Conservation (phyloP, 2,888 invertebrate species). For the Ectropis crepuscularia region DNA sequence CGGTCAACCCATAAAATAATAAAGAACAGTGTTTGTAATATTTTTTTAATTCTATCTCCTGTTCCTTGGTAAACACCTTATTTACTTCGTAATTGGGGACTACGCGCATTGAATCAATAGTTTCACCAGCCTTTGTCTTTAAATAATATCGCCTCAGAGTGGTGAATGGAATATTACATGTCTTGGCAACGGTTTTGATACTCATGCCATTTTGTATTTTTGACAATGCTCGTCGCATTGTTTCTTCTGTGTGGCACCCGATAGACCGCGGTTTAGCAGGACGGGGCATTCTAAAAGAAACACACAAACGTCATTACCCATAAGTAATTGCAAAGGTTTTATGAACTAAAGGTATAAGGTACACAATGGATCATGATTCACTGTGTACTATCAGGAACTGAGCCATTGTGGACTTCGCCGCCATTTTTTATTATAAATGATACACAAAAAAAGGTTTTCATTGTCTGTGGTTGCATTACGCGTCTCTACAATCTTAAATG, state of each 20-base stretch:
- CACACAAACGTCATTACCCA: background rate
- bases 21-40: constrained; percentile 33
- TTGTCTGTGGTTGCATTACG: too few species aligned
- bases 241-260: constrained; percentile 6
- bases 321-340: constrained; percentile 9
- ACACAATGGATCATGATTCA: constrained; percentile 2
- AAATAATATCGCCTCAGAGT: constrained; percentile 10
- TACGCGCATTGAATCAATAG: constrained; percentile 13
- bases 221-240: constrained; percentile 6
- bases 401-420: constrained; percentile 32
- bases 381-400: constrained; percentile 14
- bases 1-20: constrained; percentile 35
- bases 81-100: constrained; percentile 32
- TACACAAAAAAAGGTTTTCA: too few species aligned
- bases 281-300: constrained; percentile 11
- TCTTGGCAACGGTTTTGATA: constrained; percentile 10
- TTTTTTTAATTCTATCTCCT: constrained; percentile 31
- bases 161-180: constrained; percentile 10
- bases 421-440: too few species aligned
- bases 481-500: too few species aligned
- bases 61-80: constrained; percentile 24
- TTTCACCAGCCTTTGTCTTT: constrained; percentile 15
- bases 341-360: constrained; percentile 19
- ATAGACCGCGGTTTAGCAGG: constrained; percentile 8
- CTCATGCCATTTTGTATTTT: constrained; percentile 6